A percentile compares a stretch with the other conserved stretches of the same genome.
Conservation (phyloP, 2,888 invertebrate genomes). For the Plebejus argus region DNA sequence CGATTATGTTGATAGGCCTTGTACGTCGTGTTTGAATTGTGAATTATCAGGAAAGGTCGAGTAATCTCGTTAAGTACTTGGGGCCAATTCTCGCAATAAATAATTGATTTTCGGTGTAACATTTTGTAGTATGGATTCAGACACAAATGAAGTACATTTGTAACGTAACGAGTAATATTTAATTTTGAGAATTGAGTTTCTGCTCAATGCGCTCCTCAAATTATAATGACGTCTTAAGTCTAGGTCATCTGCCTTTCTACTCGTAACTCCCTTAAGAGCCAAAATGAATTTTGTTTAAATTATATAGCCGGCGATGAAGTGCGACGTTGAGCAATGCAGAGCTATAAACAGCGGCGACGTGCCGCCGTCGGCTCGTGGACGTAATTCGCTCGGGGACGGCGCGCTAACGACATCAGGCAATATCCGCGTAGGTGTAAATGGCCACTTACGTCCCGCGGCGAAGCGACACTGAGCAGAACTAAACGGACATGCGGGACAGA, state of each 20-base stretch:
- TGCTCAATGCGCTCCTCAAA: not conserved
- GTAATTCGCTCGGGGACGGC: not conserved
- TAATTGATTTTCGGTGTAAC: not conserved
- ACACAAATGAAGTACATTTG: not conserved
- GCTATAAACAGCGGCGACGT: not conserved
- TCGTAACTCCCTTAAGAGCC: not conserved
- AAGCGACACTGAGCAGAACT: not conserved
- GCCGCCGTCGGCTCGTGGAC: not conserved
- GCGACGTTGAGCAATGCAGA: not conserved
- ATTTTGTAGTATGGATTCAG: not conserved
- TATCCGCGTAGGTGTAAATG: not conserved
- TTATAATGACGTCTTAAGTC: not conserved
- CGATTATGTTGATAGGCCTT: not conserved
- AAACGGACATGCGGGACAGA: not conserved
- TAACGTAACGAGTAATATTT: not conserved
- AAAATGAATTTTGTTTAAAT: not conserved
- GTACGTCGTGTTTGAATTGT: not conserved
- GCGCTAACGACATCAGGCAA: constrained; percentile 1
- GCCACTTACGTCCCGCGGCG: not conserved
- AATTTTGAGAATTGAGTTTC: not conserved
- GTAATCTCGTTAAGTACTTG: too few relatives aligned
- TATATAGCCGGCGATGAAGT: not conserved
- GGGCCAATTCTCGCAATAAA: not conserved
- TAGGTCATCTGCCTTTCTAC: not conserved
- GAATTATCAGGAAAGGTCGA: not conserved